Base-by-base conservation (phyloP, 64 coral and sea anemone genomes). In the Catalaphyllia jardinei region DNA sequence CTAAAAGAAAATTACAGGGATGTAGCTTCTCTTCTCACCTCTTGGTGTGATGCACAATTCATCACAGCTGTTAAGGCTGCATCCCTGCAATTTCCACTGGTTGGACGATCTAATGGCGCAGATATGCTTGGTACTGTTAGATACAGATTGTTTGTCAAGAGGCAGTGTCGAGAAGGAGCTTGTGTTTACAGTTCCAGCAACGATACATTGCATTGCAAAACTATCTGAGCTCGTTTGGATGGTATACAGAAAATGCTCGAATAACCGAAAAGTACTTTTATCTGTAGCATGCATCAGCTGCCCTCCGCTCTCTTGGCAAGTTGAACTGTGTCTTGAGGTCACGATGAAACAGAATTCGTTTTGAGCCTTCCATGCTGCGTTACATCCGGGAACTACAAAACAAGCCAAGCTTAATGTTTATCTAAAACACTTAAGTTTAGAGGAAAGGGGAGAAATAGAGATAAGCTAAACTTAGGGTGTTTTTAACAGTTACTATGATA, bases 31-130 rank as follows among this genome's bases (percentile, higher is more conserved):
- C 15, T 57, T 2, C 50, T 62, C 29, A 92, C 90, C 90, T 92
- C 90, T 86, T 18, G 63, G 60, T 22, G 29, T 52, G 27, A 67
- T 57, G 65, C 82, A 92, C 62, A 92, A 62, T 35, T 78, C 24
- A 69, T 39, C 46, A 52, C 83, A 86, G 7, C 77, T 25, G 61
- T 77, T 74, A n/a, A 61, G 75, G 39, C 71, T 42, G 72, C 90
- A 92, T 18, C 18, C 31, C 18, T 87, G 73, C 24, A 60, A 20
- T 12, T 79, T 87, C 90, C 73, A 87, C 28, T 78, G 63, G 59
- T 57, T 61, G 4, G 49, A 29, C 50, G 71, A 60, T 57, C 86
- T 87, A 13, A 79, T 59, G 38, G 90, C 90, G 25, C 90, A 92
- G 33, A 64, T 71, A 17, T 50, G 63, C 5, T 63, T 71, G 5